phyloP scores from a whole-genome alignment of 2,797 vertebrate genomes.

The Phoebastria nigripes region DNA sequence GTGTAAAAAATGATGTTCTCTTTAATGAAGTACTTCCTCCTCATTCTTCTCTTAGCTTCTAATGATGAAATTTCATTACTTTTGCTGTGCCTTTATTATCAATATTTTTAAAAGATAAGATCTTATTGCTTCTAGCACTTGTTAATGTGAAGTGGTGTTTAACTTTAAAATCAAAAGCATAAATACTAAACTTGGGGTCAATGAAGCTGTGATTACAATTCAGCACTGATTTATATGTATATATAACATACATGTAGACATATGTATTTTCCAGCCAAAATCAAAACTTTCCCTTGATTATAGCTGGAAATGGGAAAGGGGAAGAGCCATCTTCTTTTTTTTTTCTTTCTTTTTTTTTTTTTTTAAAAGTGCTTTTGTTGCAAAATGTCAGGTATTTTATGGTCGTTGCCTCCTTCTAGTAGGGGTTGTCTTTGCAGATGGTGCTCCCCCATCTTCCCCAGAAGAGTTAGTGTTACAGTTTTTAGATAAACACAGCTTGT shows the following conservation, averaged over 20 bases:
- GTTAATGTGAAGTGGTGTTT: not conserved
- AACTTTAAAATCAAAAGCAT: conserved; percentile 10
- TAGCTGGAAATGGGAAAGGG: not conserved
- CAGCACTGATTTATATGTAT: not conserved
- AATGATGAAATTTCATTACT: not conserved
- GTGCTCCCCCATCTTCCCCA: not conserved
- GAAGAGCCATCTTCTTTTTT: not conserved
- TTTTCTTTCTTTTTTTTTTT: not conserved
- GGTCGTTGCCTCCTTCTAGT: not conserved
- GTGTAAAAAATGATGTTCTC: not conserved
- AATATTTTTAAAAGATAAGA: conserved; percentile 5
- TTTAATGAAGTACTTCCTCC: not conserved
- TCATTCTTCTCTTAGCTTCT: not conserved
- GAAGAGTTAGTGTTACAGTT: not conserved
- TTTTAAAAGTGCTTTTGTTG: not conserved
- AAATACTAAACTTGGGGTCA: not conserved
- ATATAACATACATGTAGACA: not conserved
- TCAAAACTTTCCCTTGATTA: not conserved
- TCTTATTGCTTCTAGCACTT: not conserved
- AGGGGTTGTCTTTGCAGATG: not conserved
- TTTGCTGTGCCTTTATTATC: not conserved
- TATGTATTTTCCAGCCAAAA: not conserved
- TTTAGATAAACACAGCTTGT: not conserved
- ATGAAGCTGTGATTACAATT: not conserved
- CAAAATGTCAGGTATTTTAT: not conserved